A percentile compares a stretch with the other conserved stretches of the same genome.
phyloP scores from a whole-genome alignment of 2,888 invertebrate species.

The Brenthis daphne region DNA sequence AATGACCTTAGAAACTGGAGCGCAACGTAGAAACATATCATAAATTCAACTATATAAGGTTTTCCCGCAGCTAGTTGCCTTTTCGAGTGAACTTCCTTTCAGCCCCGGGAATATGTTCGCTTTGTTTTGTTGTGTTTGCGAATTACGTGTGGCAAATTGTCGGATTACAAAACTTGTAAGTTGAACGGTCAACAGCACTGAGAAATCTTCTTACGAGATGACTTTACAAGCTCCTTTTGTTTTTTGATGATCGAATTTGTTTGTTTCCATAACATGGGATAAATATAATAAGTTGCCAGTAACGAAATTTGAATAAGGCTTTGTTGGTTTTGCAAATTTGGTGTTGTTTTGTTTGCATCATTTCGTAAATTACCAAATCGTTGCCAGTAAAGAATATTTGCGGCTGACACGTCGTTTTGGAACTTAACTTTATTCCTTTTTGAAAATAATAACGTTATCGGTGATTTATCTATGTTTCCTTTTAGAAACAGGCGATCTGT shows the following conservation, averaged over 20 bases:
- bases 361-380: constrained; percentile 57
- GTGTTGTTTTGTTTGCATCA: constrained; percentile 55
- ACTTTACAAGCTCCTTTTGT: constrained; percentile 57
- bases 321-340: constrained; percentile 57
- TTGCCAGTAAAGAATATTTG: constrained; percentile 55
- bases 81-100: constrained; percentile 77
- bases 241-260: constrained; percentile 59
- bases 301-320: constrained; percentile 54
- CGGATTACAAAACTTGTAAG: constrained; percentile 78
- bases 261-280: constrained; percentile 59
- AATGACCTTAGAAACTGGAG: constrained; percentile 68
- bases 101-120: constrained; percentile 73
- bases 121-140: constrained; percentile 79
- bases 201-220: constrained; percentile 64
- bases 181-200: constrained; percentile 71
- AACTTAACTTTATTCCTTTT: constrained; percentile 53
- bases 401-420: constrained; percentile 46
- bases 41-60: constrained; percentile 77
- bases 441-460: constrained; percentile 65
- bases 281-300: constrained; percentile 52
- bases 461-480: constrained; percentile 74
- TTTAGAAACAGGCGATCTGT: constrained; percentile 38
- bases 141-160: constrained; percentile 77
- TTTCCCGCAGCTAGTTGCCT: constrained; percentile 75
- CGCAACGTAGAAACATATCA: constrained; percentile 66